phyloP scores from a whole-genome alignment of 2,888 invertebrate genomes.

The Epinotia brunnichana region DNA sequence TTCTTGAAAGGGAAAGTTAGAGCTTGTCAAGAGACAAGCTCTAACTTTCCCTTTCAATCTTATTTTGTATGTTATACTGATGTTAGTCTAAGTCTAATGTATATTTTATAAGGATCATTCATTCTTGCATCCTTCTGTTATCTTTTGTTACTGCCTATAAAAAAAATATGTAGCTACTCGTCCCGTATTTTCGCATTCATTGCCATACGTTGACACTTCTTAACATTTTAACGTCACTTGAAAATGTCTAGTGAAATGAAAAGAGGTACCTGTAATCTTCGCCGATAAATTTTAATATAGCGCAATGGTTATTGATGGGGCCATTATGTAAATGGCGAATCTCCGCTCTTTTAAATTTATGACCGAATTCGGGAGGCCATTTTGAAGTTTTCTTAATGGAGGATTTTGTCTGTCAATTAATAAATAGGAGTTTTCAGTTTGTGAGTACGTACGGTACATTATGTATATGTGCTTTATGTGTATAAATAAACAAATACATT shows the following conservation, averaged over 20 bases:
- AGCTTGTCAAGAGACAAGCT: too few species aligned
- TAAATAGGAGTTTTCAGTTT: slow-evolving; percentile 21
- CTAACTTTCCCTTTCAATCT: too few species aligned
- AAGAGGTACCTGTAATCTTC: slow-evolving; percentile 36
- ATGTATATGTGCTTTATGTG: not conserved
- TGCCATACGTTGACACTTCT: not conserved
- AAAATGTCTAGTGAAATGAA: slow-evolving; percentile 4
- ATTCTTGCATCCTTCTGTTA: too few species aligned
- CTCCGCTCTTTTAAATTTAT: slow-evolving; percentile 41
- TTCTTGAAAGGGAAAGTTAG: too few species aligned
- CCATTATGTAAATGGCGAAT: slow-evolving; percentile 56
- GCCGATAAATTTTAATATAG: slow-evolving; percentile 61
- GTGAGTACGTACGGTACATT: slow-evolving; percentile 1
- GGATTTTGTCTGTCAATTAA: slow-evolving; percentile 33
- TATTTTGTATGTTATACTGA: too few species aligned
- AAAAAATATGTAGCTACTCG: too few species aligned
- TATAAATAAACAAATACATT: too few species aligned
- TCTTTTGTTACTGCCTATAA: too few species aligned
- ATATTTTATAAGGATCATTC: too few species aligned
- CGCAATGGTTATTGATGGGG: slow-evolving; percentile 63
- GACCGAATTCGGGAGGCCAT: slow-evolving; percentile 31
- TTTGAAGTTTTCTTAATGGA: slow-evolving; percentile 26
- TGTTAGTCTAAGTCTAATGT: too few species aligned
- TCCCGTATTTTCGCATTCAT: not conserved
- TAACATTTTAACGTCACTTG: not conserved